Evolutionary conservation across 2,797 vertebrate genomes (phyloP).

Genomic region (Myoxocephalus aenaeus): DNA sequence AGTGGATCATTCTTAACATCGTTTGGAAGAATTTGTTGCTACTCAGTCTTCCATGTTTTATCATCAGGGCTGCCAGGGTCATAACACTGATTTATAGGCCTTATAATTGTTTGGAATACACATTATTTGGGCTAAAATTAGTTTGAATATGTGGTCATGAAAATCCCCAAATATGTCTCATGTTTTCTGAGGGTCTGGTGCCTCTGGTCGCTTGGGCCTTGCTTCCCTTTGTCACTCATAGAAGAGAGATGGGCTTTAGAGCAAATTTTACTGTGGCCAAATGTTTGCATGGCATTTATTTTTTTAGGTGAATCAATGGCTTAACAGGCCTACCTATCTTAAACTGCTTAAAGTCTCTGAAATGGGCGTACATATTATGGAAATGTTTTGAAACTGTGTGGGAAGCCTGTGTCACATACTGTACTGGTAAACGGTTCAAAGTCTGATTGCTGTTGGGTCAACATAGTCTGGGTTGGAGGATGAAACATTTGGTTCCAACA

Average conservation of each 20-base stretch:
- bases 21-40: slow-evolving; percentile 35
- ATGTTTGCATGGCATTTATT: too few species aligned
- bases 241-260: too few species aligned
- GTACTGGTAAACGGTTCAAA: slow-evolving; percentile 16
- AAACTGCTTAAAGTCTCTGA: background rate
- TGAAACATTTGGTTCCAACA: slow-evolving; percentile 4
- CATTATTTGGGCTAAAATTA: background rate
- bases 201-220: too few species aligned
- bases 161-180: too few species aligned
- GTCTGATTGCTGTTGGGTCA: slow-evolving; percentile 5
- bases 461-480: background rate
- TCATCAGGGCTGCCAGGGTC: background rate
- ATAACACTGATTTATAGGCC: background rate
- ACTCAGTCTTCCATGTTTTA: slow-evolving; percentile 3
- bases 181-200: too few species aligned
- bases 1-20: slow-evolving; percentile 50
- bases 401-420: background rate
- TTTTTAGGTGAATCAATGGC: too few species aligned
- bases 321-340: background rate
- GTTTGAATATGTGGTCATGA: too few species aligned
- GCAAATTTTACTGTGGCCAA: too few species aligned
- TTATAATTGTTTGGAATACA: background rate
- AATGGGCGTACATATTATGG: too few species aligned
- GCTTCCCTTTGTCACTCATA: too few species aligned
- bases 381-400: background rate